Base-by-base conservation (phyloP, 2,797 vertebrate species). In the Bufotes viridis region DNA sequence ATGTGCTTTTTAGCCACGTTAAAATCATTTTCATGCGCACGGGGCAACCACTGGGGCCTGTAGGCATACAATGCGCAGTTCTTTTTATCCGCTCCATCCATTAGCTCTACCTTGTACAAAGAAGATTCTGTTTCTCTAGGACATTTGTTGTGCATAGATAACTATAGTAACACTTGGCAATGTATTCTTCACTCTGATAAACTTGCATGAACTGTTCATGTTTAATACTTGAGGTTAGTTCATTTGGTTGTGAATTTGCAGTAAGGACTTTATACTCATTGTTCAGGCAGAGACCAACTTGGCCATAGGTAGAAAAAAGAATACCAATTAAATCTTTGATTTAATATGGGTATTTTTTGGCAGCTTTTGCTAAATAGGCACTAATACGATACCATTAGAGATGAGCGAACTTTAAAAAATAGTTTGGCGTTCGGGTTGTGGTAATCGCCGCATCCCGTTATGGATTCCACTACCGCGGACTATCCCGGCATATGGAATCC, bases 1-100 rank as follows among this genome's bases (percentile, higher is more conserved):
- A 78, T 78, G 75, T 24, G 74, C 75, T 78, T 55, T 78, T 55
- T 78, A 53, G 24, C 75, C 75, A 78, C 24, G 51, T 14, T 53
- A 78, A 78, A 78, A 78, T 24, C 22, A 78, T 78, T 78, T 78
- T 78, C 22, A 78, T 53, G 75, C 51, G 13, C 75, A 78, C 75
- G n/a, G 75, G 75, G 75, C 49, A 51, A 55, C 75, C 75, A 78
- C 49, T 24, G 51, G 75, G 75, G 49, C 75, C 70, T 49, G 26
- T 3, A 20, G 29, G 29, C 70, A 74, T 24, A 78, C 75, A 78
- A 78, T 78, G 13, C 4, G 1, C 22, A 15, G 4, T 15, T 14
- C 51, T 55, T 51, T 55, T 78, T 55, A 78, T 76, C 74, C 22
- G n/a, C 49, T 76, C 74, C 53, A 22, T 78, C 75, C 51, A 78